Base-by-base conservation (phyloP, 2,113 vertebrate species). In the Hylia prasina region DNA sequence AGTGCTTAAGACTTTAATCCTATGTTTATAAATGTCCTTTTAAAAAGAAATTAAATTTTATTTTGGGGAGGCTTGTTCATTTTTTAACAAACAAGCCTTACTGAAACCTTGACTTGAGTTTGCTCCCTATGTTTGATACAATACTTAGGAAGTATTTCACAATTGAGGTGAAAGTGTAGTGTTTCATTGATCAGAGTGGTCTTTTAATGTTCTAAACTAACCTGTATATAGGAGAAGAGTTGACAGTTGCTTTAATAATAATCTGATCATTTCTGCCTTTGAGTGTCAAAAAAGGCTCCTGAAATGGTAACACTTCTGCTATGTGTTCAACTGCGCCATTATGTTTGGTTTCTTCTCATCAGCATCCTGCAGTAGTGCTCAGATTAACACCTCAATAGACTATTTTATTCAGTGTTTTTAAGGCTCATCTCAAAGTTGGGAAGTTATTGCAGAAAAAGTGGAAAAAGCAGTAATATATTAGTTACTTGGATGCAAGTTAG, bases 261-360 rank as follows among this genome's bases (percentile, higher is more conserved):
- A 58, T 72, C 8, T 82, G 10, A 22, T 61, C 3, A 1, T 71
- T 60, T 76, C 42, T 53, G 17, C 28, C 58, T 71, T 44, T 23
- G 20, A 42, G 4, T 45, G 35, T 80, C 42, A 58, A 60, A 51
- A 40, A 39, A 53, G 51, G 50, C 35, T 72, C 2, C 33, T 61
- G 25, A 63, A 94, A 54, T 83, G 14, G 21, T 57, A 37, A 57
- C 6, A 6, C 6, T 76, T 85, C 4, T 45, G 33, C 17, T 69
- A 0, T 60, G 47, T 1, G 0, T 84, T 68, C 58, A n/a, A 0
- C 13, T 47, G 18, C 75, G 27, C 45, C 35, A 9, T 51, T 50
- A 8, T 65, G 42, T 72, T 84, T 66, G 27, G 33, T 71, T 82
- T 65, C 23, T 80, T 47, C 47, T 68, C 31, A 15, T 71, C n/a